Evolutionary conservation across 2,113 vertebrate genomes (phyloP), one percentile per base, ranked within the genome.

Genomic region (Gobius niger): DNA sequence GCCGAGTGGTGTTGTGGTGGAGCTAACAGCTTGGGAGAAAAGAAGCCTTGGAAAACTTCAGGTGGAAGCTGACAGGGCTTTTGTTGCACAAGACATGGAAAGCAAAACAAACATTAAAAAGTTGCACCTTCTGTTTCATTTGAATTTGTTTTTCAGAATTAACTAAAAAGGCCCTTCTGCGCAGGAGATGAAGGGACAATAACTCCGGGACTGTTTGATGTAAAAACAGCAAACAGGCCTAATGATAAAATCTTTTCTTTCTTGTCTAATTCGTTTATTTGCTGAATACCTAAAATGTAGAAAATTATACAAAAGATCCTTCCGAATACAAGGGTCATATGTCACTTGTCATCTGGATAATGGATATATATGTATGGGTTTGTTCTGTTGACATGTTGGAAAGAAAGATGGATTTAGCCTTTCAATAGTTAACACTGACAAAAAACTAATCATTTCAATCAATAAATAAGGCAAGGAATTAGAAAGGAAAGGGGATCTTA

Each of bases 111-210:
- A 60, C 50, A 52, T 46, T n/a, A 63, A 44, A 63, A 63, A 63
- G 69, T 70, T 69, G 69, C 47, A 68, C 62, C 72, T 78, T 67
- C 73, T 71, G 70, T 57, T 66, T 68, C 65, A 67, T 65, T 78
- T 83, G 81, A 83, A 76, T 88, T 84, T 87, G 81, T 85, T 91
- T 34, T 90, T 83, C 65, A 66, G 87, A 85, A 85, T 90, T 85
- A 90, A 85, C 82, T 63, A 91, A 88, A 61, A 12, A 14, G 65
- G 63, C 60, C 12, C 51, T 60, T 40, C 47, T 34, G 54, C 80
- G 80, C 81, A 85, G 75, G 77, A 60, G 84, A 87, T 51, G 78
- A 79, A 59, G 34, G 15, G 13, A 40, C 11, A 41, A 12, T 41
- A 8, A 59, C 56, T 41, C 24, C 7, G 34, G 41, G 24, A 34